Base-by-base conservation (phyloP, 2,888 invertebrate species). In the Cephus runcator region DNA sequence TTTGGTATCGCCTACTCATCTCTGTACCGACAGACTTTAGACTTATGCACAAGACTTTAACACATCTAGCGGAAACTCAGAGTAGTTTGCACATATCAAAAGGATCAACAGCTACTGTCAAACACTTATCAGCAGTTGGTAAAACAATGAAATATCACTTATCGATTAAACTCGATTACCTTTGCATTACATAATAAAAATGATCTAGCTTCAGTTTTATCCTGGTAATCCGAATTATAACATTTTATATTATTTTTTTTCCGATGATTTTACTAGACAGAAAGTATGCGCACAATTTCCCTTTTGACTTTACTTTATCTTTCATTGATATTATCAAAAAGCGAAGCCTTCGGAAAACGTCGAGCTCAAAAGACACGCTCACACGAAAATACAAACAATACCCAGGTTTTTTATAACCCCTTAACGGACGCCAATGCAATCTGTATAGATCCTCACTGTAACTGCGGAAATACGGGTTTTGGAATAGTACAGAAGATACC, bases 401-500 rank as follows among this genome's bases (percentile, higher is more conserved):
- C 31, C 33, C 11, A 68, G 0, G 15, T 30, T 9, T 73, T 76
- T 73, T 76, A 73, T 68, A 75, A 73, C 73, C 78, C 76, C 2
- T 69, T 74, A 34, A 69, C 76, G n/a, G 79, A 79, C 30, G 36
- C 79, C 15, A 4, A 77, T 33, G 69, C 71, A 4, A 76, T 73
- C 30, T 79, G 69, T 1, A 69, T 76, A n/a, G 80, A 85, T 79
- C 83, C 86, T 6, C 74, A 87, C 74, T 83, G 81, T 36, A 77
- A 84, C 15, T 88, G 88, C 69, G 81, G 81, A 15, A 30, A 83
- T 0, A 76, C 76, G 0, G 81, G 79, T 11, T 86, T 84, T 69
- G 87, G 88, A 6, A 80, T 88, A 11, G 82, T 88, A 1, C 88
- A 88, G 68, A 88, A 88, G 80, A 86, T 88, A 56, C 84, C 88